Base-by-base conservation (phyloP, 2,888 invertebrate genomes). In the Tyria jacobaeae region DNA sequence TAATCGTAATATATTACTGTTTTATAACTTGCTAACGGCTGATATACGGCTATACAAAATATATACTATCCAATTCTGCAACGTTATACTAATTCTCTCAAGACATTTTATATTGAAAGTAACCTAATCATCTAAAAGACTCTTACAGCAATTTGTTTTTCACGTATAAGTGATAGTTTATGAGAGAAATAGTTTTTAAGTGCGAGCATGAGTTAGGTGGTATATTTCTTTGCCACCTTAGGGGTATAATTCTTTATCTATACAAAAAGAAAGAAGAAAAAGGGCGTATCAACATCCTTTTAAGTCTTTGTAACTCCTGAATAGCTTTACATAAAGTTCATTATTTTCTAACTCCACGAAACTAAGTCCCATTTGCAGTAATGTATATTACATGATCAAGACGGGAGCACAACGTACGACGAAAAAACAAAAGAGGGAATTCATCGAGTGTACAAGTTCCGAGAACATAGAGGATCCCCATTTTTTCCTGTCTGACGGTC, bases 401-500 rank as follows among this genome's bases (percentile, higher is more conserved):
- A 57, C 27, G 58, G 50, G 53, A 41, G 63, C 67, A 71, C 71
- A 64, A 62, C 62, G 52, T 3, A 15, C 52, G 57, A 21, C 34
- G 14, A 35, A 73, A n/a, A 78, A 75, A 71, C 64, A 66, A 66
- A 70, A 69, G 49, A 57, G 60, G 14, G 50, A 68, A 67, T 71
- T 78, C 73, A 71, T 73, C 59, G 75, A 71, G 48, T 66, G 50
- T 51, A 25, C 52, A 64, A 78, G 65, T 75, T 73, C 44, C 34
- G 53, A 52, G 57, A 73, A 75, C 69, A 73, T 72, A 66, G 65
- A 65, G 67, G 73, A 75, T 71, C 68, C 73, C 56, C 60, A 70
- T 73, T 78, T 78, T 76, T 68, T 64, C 53, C 68, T 52, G 61
- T 53, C 71, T 67, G 78, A 64, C 57, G 66, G 66, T 73, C 78